Evolutionary conservation across 2,888 invertebrate genomes (phyloP).

Genomic region (Apamea epomidion): DNA sequence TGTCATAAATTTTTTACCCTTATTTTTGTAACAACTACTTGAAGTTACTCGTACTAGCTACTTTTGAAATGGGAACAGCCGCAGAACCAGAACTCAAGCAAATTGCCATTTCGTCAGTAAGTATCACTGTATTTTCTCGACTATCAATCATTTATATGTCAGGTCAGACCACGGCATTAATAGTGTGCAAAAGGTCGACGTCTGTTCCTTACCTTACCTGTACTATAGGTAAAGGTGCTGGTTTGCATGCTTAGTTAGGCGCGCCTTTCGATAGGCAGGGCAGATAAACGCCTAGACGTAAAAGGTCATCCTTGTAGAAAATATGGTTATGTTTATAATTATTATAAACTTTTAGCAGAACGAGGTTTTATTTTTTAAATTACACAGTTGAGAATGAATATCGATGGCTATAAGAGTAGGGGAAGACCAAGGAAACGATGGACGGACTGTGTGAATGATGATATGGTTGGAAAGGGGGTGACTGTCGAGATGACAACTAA

Average conservation of each 20-base stretch:
- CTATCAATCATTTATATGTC: slow-evolving; percentile 32
- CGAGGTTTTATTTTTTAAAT: background rate
- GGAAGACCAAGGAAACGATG: too few species aligned
- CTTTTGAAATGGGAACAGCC: background rate
- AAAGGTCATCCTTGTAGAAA: slow-evolving; percentile 22
- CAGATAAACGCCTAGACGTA: background rate
- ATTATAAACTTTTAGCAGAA: background rate
- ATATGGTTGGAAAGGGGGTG: too few species aligned
- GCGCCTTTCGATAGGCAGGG: background rate
- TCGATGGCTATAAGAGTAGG: too few species aligned
- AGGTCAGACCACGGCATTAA: slow-evolving; percentile 14
- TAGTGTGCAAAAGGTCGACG: slow-evolving; percentile 19
- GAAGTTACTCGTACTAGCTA: background rate
- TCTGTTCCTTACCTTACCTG: background rate
- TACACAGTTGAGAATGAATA: background rate
- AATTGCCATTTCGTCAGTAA: background rate
- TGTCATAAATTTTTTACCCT: background rate
- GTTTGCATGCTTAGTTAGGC: slow-evolving; percentile 7
- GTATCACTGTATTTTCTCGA: slow-evolving; percentile 11
- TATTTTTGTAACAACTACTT: background rate
- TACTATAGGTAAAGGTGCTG: background rate
- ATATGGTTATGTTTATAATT: background rate
- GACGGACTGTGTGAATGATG: too few species aligned
- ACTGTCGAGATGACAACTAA: too few species aligned
- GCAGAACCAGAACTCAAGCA: background rate